A percentile compares a stretch with the other conserved stretches of the same genome.
phyloP scores from a whole-genome alignment of 2,888 invertebrate genomes.

The Cacoxenus indagator region DNA sequence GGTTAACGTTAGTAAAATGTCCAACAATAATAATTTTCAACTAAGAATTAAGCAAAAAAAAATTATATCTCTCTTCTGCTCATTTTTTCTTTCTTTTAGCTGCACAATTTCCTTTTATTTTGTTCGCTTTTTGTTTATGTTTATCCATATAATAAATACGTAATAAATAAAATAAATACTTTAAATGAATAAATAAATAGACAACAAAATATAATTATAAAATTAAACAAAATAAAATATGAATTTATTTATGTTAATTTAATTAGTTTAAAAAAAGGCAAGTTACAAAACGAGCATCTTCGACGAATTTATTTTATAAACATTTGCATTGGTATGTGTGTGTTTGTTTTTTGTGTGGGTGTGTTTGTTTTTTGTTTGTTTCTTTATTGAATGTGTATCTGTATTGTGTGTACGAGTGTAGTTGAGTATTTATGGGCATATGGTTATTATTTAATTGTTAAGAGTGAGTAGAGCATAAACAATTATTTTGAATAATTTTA shows the following conservation, averaged over 20 bases:
- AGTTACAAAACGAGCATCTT: not conserved
- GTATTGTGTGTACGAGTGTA: slow-evolving; percentile 9
- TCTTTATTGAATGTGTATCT: not conserved
- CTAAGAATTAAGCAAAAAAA: slow-evolving; percentile 61
- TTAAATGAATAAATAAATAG: slow-evolving; percentile 48
- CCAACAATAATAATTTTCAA: slow-evolving; percentile 59
- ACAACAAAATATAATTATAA: slow-evolving; percentile 46
- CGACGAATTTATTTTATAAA: not conserved
- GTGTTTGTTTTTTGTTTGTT: not conserved
- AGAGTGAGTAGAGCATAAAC: slow-evolving; percentile 16
- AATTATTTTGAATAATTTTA: slow-evolving; percentile 17
- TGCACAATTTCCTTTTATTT: slow-evolving; percentile 33
- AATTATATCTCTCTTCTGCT: slow-evolving; percentile 44
- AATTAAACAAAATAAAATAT: slow-evolving; percentile 31
- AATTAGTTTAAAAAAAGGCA: not conserved
- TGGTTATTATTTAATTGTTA: not conserved
- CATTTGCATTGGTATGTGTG: not conserved
- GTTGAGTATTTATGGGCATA: not conserved
- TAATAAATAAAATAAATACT: slow-evolving; percentile 55
- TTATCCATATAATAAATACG: slow-evolving; percentile 47
- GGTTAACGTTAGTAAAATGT: slow-evolving; percentile 64
- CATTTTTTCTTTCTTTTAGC: slow-evolving; percentile 38
- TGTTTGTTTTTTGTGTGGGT: not conserved
- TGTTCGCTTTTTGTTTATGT: slow-evolving; percentile 25
- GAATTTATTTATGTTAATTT: slow-evolving; percentile 6